Base-by-base conservation (phyloP, 1,140 invertebrate species). In the Ericerus pela region DNA sequence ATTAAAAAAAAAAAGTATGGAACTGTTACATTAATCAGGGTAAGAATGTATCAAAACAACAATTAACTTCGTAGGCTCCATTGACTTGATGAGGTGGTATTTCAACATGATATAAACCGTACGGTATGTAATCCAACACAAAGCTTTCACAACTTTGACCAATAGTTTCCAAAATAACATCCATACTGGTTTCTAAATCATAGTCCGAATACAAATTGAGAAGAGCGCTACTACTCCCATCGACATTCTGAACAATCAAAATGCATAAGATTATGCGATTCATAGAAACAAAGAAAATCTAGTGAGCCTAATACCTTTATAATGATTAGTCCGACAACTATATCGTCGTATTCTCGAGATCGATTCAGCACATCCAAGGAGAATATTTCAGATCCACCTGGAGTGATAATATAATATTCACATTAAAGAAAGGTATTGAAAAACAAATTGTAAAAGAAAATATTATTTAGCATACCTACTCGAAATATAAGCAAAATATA, bases 401-500 rank as follows among this genome's bases (percentile, higher is more conserved):
- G 20, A 22, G 26, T 14, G 14, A 47, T 22, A 14, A 38, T 24
- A 24, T 2, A 5, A 22, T 47, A 33, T 33, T 33, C 8, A 10
- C 30, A 33, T 10, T n/a, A 33, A 33, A 10, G 30, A 10, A 33
- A 33, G 30, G 8, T 10, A 10, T 33, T 33, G n/a, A 33, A n/a
- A 8, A n/a, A 33, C 30, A n/a, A 4, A 41, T 16, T 41, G 14
- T 14, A 8, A 16, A 41, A 16, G 4, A 6, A 41, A 16, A 16
- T 33, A 33, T 33, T 33, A 8, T 8, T 33, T 33, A 8, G 8
- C n/a, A 33, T 22, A 20, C 41, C 10, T 47, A 47, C 41, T 24
- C 2, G 41, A 47, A 24, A 47, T 47, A 16, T 47, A 47, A 47
- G 41, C 41, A 24, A 47, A 47, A 22, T 47, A 47, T 24, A 47